Evolutionary conservation across 1,140 invertebrate species (phyloP).

Genomic region (Lordiphosa collinella): DNA sequence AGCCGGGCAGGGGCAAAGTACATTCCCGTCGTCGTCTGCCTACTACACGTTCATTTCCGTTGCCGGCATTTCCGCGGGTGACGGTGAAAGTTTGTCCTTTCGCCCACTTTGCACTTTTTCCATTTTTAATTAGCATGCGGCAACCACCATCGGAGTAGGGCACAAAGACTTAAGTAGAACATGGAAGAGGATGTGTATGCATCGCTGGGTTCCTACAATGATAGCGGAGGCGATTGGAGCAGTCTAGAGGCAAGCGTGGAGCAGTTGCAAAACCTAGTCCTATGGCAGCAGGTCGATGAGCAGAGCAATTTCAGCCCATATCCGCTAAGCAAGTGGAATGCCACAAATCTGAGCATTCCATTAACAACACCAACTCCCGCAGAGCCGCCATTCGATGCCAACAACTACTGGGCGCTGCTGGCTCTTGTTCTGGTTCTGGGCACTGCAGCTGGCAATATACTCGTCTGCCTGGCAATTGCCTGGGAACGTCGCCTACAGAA

Average conservation of each 20-base stretch:
- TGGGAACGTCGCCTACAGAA: slow-evolving; percentile 94
- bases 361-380: not conserved
- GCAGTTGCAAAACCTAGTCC: slow-evolving; percentile 28
- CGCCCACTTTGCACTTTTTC: not conserved
- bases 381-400: slow-evolving; percentile 71
- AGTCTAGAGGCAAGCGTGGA: slow-evolving; percentile 50
- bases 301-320: slow-evolving; percentile 27
- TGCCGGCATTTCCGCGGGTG: slow-evolving; percentile 18
- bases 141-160: slow-evolving; percentile 25
- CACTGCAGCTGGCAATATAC: slow-evolving; percentile 94
- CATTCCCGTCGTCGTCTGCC: slow-evolving; percentile 3
- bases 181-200: slow-evolving; percentile 75
- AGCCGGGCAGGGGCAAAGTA: slow-evolving; percentile 4
- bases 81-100: slow-evolving; percentile 42
- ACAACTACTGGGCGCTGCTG: slow-evolving; percentile 88
- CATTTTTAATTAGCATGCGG: slow-evolving; percentile 57
- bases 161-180: slow-evolving; percentile 23
- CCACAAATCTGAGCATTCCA: slow-evolving; percentile 27
- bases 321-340: slow-evolving; percentile 37
- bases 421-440: slow-evolving; percentile 90
- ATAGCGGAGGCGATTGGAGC: slow-evolving; percentile 38
- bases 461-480: slow-evolving; percentile 95
- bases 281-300: slow-evolving; percentile 27
- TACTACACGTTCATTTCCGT: slow-evolving; percentile 38
- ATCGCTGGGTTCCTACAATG: slow-evolving; percentile 52